These are phyloP conservation scores for Metalampra italica DNA, from an alignment of 2,888 invertebrate species.

Conservation along the genomic window DNA sequence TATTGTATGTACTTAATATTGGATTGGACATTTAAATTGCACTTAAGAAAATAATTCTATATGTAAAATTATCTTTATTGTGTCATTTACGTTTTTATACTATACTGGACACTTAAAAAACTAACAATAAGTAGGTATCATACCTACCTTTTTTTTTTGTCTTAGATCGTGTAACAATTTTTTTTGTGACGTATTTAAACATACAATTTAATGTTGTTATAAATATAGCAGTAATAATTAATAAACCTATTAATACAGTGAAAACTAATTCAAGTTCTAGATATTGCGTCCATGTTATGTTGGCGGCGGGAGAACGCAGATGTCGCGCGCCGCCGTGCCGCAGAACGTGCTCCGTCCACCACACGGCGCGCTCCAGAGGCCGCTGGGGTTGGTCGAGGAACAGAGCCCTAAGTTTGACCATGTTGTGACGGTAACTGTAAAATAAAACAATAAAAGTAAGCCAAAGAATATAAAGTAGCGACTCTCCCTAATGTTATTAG, in stretches of 20 bases:
- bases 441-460: neutral
- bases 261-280: constrained; percentile 24
- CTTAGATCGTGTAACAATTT: no score
- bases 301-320: constrained; percentile 28
- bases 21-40: no score
- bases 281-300: constrained; percentile 23
- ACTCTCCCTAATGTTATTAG: no score
- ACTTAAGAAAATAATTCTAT: no score
- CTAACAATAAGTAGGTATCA: no score
- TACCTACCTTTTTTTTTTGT: no score
- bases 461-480: no score
- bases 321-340: constrained; percentile 32
- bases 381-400: constrained; percentile 25
- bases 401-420: constrained; percentile 17
- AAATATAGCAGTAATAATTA: neutral
- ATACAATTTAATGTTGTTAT: neutral
- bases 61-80: no score
- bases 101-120: no score
- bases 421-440: constrained; percentile 26
- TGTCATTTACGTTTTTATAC: no score
- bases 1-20: no score
- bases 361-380: constrained; percentile 32
- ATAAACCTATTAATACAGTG: constrained; percentile 2
- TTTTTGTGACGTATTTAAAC: neutral
- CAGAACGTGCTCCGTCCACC: constrained; percentile 41